Evolutionary conservation across 2,797 vertebrate genomes (phyloP), one percentile per base, ranked within the genome.

Genomic region (Diglossa cyanea): DNA sequence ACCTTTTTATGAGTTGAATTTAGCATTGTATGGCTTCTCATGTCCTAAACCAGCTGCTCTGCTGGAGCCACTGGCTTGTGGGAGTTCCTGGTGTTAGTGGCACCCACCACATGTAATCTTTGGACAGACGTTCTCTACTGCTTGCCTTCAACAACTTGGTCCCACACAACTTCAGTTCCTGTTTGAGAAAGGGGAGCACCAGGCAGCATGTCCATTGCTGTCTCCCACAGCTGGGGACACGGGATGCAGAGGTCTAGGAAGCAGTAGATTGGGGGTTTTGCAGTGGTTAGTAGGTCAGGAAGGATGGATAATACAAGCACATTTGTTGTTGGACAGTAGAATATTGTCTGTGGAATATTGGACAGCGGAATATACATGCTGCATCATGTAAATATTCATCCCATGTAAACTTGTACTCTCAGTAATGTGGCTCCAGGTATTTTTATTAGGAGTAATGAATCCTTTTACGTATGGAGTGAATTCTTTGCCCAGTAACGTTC

Each of bases 151-250:
- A 6, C 70, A 65, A 4, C 50, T 68, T 31, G 24, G 24, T 70
- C 25, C 63, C 17, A 9, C 24, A 40, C 19, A 51, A 19, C 35
- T 75, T 73, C 5, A 13, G 44, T 67, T 65, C 37, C 37, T 1
- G 0, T 15, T 73, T 0, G 0, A 47, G 70, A 53, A 30, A 50
- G n/a, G 13, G 18, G 14, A 55, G 9, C 7, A 1, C 21, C 14
- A 6, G 33, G 16, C 42, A 77, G 24, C 2, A 0, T 39, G 30
- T 31, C 31, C 20, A 7, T 25, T 26, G 1, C 17, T 40, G 9
- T 55, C 48, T 53, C 21, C 67, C 17, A 9, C n/a, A 50, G 23
- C 2, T 78, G 58, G 24, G 25, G 9, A 6, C 23, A 18, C 3
- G 0, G 17, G 17, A 1, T 5, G 3, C 65, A 17, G 20, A 66